These are phyloP conservation scores for Scaptomyza caliginosa DNA, from an alignment of 2,888 invertebrate genomes.

Conservation along the genomic window DNA sequence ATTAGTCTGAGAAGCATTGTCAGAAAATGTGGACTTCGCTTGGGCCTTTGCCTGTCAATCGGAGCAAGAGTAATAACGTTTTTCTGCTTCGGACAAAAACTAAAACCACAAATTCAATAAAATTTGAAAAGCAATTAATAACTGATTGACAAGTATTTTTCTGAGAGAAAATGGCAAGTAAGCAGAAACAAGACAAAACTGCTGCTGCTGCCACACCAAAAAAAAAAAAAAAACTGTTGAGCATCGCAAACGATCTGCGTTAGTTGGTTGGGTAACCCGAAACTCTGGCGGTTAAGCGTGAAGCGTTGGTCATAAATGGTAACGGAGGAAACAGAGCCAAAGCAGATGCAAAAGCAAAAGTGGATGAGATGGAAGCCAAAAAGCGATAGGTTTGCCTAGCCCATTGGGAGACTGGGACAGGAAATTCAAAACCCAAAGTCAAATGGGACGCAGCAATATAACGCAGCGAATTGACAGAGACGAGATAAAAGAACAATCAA, in stretches of 20 bases:
- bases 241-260: background rate
- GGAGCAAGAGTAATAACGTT: background rate
- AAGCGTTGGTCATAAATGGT: slow-evolving; percentile 61
- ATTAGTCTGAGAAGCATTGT: slow-evolving; percentile 31
- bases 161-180: slow-evolving; percentile 43
- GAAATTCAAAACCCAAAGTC: slow-evolving; percentile 80
- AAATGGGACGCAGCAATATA: slow-evolving; percentile 79
- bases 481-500: slow-evolving; percentile 81
- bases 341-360: slow-evolving; percentile 1
- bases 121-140: slow-evolving; percentile 82
- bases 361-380: slow-evolving; percentile 27
- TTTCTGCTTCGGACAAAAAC: slow-evolving; percentile 6
- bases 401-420: slow-evolving; percentile 58
- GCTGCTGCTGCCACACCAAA: background rate
- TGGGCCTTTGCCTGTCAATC: slow-evolving; percentile 46
- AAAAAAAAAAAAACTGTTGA: slow-evolving; percentile 29
- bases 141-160: slow-evolving; percentile 82
- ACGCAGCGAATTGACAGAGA: slow-evolving; percentile 79
- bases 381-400: background rate
- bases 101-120: slow-evolving; percentile 77
- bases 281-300: slow-evolving; percentile 57
- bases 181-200: slow-evolving; percentile 16
- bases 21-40: slow-evolving; percentile 1
- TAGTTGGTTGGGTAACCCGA: slow-evolving; percentile 21
- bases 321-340: slow-evolving; percentile 11